Percentiles rank a stretch among this genome's conserved stretches.
Evolutionary conservation across 1,140 invertebrate genomes (phyloP).

Genomic region (Pseudomyrmex concolor): DNA sequence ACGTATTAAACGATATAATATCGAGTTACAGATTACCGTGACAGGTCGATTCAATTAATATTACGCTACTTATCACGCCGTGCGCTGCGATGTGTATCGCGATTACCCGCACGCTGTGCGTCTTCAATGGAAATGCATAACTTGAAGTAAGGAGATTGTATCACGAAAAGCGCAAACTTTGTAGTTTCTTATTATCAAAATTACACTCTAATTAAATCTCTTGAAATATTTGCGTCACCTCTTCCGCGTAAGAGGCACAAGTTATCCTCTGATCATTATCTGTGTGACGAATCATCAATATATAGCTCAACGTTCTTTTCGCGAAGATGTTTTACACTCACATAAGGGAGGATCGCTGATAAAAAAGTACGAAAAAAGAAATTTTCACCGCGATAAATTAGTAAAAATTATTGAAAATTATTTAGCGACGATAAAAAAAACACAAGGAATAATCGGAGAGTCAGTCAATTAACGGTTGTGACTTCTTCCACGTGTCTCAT

Average conservation of each 20-base stretch:
- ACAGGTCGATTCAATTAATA: neutral
- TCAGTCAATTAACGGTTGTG: conserved; percentile 2
- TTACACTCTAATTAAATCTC: conserved; percentile 14
- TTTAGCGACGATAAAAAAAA: neutral
- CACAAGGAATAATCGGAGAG: neutral
- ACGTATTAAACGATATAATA: conserved; percentile 1
- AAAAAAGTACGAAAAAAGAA: neutral
- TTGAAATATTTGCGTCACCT: neutral
- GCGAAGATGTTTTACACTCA: neutral
- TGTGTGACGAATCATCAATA: too few species aligned
- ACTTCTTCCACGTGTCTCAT: neutral
- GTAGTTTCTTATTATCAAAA: neutral
- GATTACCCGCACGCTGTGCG: neutral
- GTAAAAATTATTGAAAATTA: neutral
- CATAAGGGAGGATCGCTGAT: neutral
- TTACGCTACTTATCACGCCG: neutral
- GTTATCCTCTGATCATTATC: neutral
- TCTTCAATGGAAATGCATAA: neutral
- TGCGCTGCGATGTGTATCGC: neutral
- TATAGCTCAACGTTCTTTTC: neutral
- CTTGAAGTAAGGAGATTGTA: neutral
- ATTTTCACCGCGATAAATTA: neutral
- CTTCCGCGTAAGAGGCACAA: neutral
- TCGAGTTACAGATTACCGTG: neutral
- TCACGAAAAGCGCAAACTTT: neutral